Evolutionary conservation across 2,888 invertebrate species (phyloP).

Genomic region (Desoria tigrina): DNA sequence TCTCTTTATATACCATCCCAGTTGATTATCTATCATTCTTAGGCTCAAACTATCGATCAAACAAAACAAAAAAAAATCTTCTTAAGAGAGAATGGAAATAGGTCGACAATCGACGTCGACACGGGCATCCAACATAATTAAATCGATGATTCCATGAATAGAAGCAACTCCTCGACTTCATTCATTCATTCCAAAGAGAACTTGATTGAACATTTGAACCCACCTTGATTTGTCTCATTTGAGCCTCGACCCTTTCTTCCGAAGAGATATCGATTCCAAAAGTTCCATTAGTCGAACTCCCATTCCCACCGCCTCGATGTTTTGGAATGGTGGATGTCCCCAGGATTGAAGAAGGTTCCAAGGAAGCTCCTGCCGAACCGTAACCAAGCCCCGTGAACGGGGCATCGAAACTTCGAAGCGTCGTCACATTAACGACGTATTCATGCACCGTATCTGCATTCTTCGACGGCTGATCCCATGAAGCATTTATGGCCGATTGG

Average conservation of each 20-base stretch:
- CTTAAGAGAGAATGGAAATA: background rate
- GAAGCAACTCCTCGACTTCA: background rate
- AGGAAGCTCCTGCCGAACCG: conserved; percentile 16
- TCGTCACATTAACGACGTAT: conserved; percentile 72
- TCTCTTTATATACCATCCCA: too few relatives aligned
- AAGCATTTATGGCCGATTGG: conserved; percentile 70
- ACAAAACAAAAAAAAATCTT: too few relatives aligned
- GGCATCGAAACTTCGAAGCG: conserved; percentile 68
- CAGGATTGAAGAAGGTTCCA: conserved; percentile 10
- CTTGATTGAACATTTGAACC: too few relatives aligned
- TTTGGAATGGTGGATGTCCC: conserved; percentile 20
- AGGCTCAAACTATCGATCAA: too few relatives aligned
- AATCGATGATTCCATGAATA: conserved; percentile 3
- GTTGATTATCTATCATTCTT: too few relatives aligned
- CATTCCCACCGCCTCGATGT: conserved; percentile 20
- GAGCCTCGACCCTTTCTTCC: conserved; percentile 50
- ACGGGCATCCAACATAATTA: conserved; percentile 9
- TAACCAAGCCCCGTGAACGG: conserved; percentile 47
- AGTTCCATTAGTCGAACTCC: conserved; percentile 3
- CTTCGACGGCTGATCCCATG: conserved; percentile 69
- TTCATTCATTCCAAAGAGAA: background rate
- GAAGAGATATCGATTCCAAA: conserved; percentile 34
- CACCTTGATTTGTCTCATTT: conserved; percentile 52
- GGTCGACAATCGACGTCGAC: conserved; percentile 12
- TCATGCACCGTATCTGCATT: conserved; percentile 67